Base-by-base conservation (phyloP, 1,140 invertebrate species). In the Drosophila lacteicornis region DNA sequence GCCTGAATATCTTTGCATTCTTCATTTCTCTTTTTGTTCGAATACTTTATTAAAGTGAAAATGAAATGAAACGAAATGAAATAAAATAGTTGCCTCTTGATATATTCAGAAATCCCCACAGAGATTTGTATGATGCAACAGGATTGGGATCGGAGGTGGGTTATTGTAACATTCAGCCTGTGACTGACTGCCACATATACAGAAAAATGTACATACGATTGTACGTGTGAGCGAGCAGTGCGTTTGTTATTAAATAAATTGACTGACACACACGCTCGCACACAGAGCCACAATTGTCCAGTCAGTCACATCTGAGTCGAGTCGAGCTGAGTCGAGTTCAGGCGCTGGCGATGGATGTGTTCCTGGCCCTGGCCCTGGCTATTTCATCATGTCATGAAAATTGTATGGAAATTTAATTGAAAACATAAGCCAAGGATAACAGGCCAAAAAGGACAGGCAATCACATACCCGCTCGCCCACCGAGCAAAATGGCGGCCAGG, bases 371-470 rank as follows among this genome's bases (percentile, higher is more conserved):
- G 83, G 56, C 68, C 66, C 74, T 81, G 79, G 85, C 81, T 90
- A 91, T 83, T 91, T 87, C 88, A 91, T 91, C 87, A 91, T 87
- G 88, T 91, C 87, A 91, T 91, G 87, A 91, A 91, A 91, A 91
- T 91, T 91, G 83, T 91, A 91, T 91, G 87, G 88, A 91, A 91
- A 91, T 91, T 91, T 91, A 91, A 91, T 91, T 91, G 87, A 91
- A 91, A 91, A 91, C 78, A 91, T 91, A 91, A 91, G 88, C 87
- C 88, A 91, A 91, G 84, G 84, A 87, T 87, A 87, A 87, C 85
- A 87, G 84, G 85, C 84, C 84, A 75, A 88, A 88, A 84, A 84
- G 85, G 83, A 90, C 85, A 87, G 84, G 62, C 84, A 88, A 73
- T 65, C 84, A 80, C 70, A 82, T 60, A 77, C 46, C 71, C 59